phyloP scores from a whole-genome alignment of 53 echinoderm and acorn worm genomes.

The Crossaster papposus region DNA sequence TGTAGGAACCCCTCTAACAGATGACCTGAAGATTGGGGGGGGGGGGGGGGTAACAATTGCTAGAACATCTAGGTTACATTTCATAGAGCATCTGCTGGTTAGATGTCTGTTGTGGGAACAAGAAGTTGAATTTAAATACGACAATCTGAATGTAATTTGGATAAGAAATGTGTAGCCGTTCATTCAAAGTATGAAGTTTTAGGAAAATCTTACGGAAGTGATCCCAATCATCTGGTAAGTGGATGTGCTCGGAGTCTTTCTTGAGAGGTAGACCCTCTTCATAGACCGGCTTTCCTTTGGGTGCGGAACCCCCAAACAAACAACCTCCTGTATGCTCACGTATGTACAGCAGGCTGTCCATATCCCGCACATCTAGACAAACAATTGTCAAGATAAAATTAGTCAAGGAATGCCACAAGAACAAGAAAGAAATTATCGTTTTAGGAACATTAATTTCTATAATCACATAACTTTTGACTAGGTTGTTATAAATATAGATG shows the following conservation, averaged over 20 bases:
- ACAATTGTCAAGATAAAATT: background rate
- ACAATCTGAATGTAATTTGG: background rate
- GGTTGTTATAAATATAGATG: too few relatives aligned
- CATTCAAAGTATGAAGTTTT: background rate
- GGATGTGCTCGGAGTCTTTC: constrained; percentile 53
- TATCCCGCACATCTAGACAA: constrained; percentile 67
- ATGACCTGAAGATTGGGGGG: constrained; percentile 71
- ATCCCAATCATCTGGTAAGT: constrained; percentile 91
- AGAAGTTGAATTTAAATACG: background rate
- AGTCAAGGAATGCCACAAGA: too few relatives aligned
- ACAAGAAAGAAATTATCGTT: too few relatives aligned
- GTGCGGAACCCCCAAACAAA: constrained; percentile 71
- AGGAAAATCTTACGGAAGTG: constrained; percentile 76
- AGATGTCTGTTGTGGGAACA: too few relatives aligned
- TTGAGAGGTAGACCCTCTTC: constrained; percentile 68
- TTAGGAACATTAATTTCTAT: too few relatives aligned
- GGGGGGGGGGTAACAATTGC: too few relatives aligned
- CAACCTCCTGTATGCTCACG: constrained; percentile 74
- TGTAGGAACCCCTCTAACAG: constrained; percentile 76
- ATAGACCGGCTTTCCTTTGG: constrained; percentile 83
- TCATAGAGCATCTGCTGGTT: too few relatives aligned
- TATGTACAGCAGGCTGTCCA: constrained; percentile 69
- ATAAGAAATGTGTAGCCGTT: background rate
- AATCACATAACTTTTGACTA: too few relatives aligned
- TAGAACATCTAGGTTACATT: too few relatives aligned